These are phyloP conservation scores for Phylloscopus collybita DNA, from an alignment of 2,797 vertebrate genomes.

Conservation along the genomic window DNA sequence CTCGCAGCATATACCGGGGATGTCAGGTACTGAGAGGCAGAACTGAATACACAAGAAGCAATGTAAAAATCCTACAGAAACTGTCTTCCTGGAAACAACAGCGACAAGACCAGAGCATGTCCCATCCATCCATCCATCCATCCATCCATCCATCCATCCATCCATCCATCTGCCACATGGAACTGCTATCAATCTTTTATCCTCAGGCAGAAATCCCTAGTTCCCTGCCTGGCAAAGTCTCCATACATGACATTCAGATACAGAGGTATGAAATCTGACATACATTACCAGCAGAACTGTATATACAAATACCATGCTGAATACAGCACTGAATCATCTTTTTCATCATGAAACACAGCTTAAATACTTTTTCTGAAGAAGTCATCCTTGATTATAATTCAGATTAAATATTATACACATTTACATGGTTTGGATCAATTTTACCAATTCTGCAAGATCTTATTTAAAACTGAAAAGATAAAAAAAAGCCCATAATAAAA, in stretches of 20 bases:
- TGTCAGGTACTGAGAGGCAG: not conserved
- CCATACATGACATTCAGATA: not conserved
- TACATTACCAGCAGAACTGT: not conserved
- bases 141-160: not conserved
- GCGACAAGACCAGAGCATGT: not conserved
- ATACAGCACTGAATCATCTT: not conserved
- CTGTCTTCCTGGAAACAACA: not conserved
- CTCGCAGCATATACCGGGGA: accelerated
- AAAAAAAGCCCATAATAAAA: not conserved
- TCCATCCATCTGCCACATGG: not conserved
- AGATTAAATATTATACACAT: not conserved
- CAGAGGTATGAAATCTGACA: not conserved
- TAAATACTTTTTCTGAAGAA: not conserved
- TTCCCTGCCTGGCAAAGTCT: not conserved
- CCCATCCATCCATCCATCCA: not conserved
- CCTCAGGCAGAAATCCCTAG: not conserved
- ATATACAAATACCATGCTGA: not conserved
- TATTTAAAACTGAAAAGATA: not conserved
- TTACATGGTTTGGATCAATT: not conserved
- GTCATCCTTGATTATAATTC: not conserved
- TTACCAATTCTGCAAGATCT: not conserved
- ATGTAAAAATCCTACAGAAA: not conserved
- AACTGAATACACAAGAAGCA: not conserved
- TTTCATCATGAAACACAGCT: not conserved
- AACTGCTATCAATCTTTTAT: not conserved